phyloP scores from a whole-genome alignment of 2,113 vertebrate species.

The Diadophis punctatus region DNA sequence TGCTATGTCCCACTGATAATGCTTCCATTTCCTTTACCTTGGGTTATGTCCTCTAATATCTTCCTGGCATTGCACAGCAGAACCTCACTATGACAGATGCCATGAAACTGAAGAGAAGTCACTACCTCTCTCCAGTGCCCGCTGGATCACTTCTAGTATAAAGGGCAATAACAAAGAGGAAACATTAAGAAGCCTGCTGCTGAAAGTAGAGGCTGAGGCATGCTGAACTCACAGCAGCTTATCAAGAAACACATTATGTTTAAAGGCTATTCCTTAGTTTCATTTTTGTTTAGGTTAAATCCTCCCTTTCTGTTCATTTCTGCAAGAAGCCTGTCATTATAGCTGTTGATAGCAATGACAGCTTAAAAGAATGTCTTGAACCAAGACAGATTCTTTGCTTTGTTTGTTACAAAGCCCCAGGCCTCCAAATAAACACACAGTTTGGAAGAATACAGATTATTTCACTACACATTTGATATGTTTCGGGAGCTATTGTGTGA shows the following conservation, averaged over 20 bases:
- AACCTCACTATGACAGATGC: conserved; percentile 46
- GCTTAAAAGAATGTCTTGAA: neutral
- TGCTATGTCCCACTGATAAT: conserved; percentile 52
- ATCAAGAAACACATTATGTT: neutral
- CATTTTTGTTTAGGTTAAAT: conserved; percentile 36
- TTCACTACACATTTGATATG: neutral
- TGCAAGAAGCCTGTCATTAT: conserved; percentile 20
- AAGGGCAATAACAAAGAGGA: conserved; percentile 46
- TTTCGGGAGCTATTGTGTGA: neutral
- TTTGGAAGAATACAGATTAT: neutral
- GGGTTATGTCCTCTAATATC: conserved; percentile 48
- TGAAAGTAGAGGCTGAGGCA: conserved; percentile 41
- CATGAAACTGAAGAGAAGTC: conserved; percentile 55
- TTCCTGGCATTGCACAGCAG: conserved; percentile 20
- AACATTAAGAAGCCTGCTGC: conserved; percentile 37
- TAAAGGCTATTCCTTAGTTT: neutral
- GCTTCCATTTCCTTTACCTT: conserved; percentile 45
- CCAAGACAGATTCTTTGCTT: neutral
- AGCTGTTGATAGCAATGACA: conserved; percentile 28
- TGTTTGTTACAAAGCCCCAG: neutral
- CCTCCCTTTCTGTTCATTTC: conserved; percentile 33
- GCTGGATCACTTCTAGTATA: conserved; percentile 51
- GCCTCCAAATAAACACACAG: neutral
- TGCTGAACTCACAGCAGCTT: conserved; percentile 23
- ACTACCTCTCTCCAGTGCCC: conserved; percentile 38